These are phyloP conservation scores for Capreolus pygargus DNA, from an alignment of 2,113 vertebrate species.

Conservation along the genomic window DNA sequence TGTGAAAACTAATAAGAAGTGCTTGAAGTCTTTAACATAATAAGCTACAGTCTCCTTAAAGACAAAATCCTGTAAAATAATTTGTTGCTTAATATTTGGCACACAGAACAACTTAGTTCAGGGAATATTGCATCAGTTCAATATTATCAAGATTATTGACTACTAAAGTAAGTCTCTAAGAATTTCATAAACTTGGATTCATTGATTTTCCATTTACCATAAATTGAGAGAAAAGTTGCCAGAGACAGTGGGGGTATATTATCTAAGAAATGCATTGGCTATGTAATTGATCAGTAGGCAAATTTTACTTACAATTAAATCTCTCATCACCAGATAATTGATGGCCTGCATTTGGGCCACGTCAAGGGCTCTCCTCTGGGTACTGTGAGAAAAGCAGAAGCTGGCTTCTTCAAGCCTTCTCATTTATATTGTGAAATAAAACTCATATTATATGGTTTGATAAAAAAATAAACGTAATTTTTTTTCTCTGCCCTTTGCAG, in stretches of 20 bases:
- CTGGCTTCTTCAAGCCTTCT: not conserved
- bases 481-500: too few species aligned
- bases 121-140: slow-evolving; percentile 83
- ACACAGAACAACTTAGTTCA: slow-evolving; percentile 76
- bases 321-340: slow-evolving; percentile 87
- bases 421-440: too few species aligned
- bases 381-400: not conserved
- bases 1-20: slow-evolving; percentile 68
- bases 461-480: too few species aligned
- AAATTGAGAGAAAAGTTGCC: slow-evolving; percentile 92
- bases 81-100: slow-evolving; percentile 74
- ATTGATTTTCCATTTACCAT: slow-evolving; percentile 91
- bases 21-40: slow-evolving; percentile 58
- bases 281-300: slow-evolving; percentile 94
- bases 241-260: slow-evolving; percentile 91
- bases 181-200: slow-evolving; percentile 88
- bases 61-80: slow-evolving; percentile 65
- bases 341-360: slow-evolving; percentile 84
- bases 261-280: slow-evolving; percentile 89
- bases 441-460: too few species aligned
- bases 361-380: not conserved
- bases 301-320: slow-evolving; percentile 91
- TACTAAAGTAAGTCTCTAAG: slow-evolving; percentile 77
- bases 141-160: slow-evolving; percentile 69
- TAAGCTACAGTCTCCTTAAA: slow-evolving; percentile 71